Conservation (phyloP, 1,140 invertebrate species). For the Drosophila oshimai region DNA sequence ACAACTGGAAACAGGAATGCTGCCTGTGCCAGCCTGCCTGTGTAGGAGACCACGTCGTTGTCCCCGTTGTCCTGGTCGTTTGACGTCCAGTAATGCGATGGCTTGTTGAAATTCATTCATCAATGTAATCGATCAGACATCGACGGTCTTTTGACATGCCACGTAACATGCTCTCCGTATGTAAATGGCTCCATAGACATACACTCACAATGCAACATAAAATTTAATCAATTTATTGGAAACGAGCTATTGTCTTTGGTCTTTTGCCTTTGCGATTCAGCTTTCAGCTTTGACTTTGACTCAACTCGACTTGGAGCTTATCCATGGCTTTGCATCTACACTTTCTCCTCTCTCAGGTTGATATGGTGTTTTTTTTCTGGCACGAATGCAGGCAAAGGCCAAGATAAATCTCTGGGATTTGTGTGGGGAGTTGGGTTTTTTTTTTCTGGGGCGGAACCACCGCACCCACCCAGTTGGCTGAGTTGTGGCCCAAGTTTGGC, state of each 20-base stretch:
- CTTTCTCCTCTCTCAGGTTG: conserved; percentile 47
- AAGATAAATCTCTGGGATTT: conserved; percentile 34
- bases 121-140: conserved; percentile 75
- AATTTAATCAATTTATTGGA: conserved; percentile 78
- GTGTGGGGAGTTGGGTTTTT: neutral
- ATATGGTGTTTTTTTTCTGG: conserved; percentile 35
- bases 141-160: conserved; percentile 34
- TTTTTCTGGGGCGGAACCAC: conserved; percentile 2
- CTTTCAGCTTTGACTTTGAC: neutral
- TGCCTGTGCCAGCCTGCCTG: conserved; percentile 18
- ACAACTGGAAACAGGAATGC: conserved; percentile 70
- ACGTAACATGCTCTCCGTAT: conserved; percentile 52
- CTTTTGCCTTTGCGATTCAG: conserved; percentile 16
- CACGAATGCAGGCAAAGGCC: conserved; percentile 30
- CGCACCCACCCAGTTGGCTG: conserved; percentile 25
- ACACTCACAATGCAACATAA: conserved; percentile 67
- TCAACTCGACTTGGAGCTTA: conserved; percentile 14
- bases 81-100: conserved; percentile 48
- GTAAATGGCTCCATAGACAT: conserved; percentile 53
- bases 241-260: conserved; percentile 65
- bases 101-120: conserved; percentile 75
- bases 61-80: conserved; percentile 22
- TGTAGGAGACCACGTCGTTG: conserved; percentile 48
- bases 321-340: conserved; percentile 34
- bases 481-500: conserved; percentile 41